A percentile compares a stretch with the other conserved stretches of the same genome.
phyloP scores from a whole-genome alignment of 2,797 vertebrate genomes.

The Danio choprae region DNA sequence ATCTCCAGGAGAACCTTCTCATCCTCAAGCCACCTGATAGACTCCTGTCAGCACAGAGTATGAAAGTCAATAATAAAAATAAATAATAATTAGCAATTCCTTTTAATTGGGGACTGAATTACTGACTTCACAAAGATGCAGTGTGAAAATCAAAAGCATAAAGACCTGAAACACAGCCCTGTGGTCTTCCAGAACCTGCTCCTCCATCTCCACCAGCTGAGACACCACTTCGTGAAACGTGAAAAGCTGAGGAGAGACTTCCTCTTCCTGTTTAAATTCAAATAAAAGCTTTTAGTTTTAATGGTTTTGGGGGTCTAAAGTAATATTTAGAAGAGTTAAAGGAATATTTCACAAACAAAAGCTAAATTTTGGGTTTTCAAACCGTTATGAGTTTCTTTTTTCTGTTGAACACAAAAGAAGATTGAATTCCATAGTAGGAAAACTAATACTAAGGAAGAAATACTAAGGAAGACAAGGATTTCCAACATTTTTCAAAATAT shows the following conservation, averaged over 20 bases:
- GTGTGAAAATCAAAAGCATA: neutral
- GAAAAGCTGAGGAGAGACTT: constrained; percentile 96
- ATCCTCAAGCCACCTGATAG: constrained; percentile 95
- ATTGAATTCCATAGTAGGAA: too few species aligned
- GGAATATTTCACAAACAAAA: too few species aligned
- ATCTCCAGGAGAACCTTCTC: constrained; percentile 95
- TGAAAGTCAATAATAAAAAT: neutral
- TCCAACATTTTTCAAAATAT: too few species aligned
- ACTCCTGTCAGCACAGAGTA: constrained; percentile 80
- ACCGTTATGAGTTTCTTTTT: too few species aligned
- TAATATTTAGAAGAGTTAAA: too few species aligned
- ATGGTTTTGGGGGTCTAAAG: neutral
- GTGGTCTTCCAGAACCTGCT: constrained; percentile 96
- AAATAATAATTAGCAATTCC: neutral
- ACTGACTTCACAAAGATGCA: neutral
- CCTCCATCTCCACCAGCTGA: constrained; percentile 98
- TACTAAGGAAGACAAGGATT: too few species aligned
- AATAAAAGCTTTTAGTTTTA: constrained; percentile 14
- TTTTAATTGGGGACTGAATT: neutral
- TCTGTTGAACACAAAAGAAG: too few species aligned
- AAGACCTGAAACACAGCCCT: constrained; percentile 93
- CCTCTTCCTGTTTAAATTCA: constrained; percentile 86
- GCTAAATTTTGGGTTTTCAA: too few species aligned
- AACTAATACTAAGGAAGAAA: too few species aligned
- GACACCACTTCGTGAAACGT: constrained; percentile 97